phyloP scores from a whole-genome alignment of 2,797 vertebrate genomes.

The Pristis pectinata region DNA sequence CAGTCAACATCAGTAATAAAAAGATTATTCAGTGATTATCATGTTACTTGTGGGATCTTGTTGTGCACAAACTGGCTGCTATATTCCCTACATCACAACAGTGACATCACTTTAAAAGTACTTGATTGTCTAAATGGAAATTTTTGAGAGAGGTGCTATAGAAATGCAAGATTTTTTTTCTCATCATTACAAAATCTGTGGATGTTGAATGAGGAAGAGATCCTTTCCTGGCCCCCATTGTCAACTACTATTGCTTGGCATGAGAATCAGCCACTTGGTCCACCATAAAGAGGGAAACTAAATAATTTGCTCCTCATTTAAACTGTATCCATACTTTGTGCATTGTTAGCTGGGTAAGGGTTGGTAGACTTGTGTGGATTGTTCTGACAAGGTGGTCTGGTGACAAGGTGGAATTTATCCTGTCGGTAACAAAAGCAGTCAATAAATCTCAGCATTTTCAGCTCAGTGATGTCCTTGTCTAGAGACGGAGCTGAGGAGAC shows the following conservation, averaged over 20 bases:
- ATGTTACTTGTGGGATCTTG: background rate
- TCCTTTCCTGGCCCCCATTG: background rate
- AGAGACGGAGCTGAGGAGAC: too few relatives aligned
- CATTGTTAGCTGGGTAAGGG: background rate
- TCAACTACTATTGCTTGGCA: background rate
- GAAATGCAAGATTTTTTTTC: too few relatives aligned
- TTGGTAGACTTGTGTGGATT: background rate
- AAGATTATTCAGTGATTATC: background rate
- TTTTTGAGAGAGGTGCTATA: background rate
- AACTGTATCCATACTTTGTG: background rate
- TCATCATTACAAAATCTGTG: too few relatives aligned
- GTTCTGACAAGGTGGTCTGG: background rate
- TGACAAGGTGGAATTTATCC: background rate
- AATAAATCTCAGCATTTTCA: background rate
- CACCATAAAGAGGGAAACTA: background rate
- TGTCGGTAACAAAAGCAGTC: background rate
- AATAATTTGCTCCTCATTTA: background rate
- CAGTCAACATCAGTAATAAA: background rate
- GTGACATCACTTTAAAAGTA: background rate
- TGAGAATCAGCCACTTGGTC: background rate
- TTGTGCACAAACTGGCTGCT: background rate
- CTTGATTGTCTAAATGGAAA: background rate
- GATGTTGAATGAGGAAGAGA: background rate
- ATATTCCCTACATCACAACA: background rate
- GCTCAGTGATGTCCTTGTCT: background rate